Percentiles rank a stretch among this genome's conserved stretches.
Evolutionary conservation across 1,140 invertebrate genomes (phyloP).

Genomic region (Plodia interpunctella): DNA sequence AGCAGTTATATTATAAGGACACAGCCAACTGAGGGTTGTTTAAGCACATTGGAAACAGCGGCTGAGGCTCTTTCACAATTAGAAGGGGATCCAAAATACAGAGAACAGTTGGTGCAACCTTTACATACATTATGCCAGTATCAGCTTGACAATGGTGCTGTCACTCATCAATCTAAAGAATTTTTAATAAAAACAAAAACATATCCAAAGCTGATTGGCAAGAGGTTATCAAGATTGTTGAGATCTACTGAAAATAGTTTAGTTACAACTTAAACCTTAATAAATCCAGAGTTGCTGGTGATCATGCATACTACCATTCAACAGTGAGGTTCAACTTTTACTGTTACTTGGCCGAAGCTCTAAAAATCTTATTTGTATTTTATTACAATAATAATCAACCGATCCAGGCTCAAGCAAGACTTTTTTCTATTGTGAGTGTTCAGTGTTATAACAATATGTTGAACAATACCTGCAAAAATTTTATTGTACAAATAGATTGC

Average conservation of each 20-base stretch:
- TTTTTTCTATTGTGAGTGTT: too few relatives aligned
- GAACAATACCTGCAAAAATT: too few relatives aligned
- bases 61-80: conserved; percentile 88
- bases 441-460: too few relatives aligned
- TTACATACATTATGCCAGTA: conserved; percentile 89
- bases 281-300: too few relatives aligned
- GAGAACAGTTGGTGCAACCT: conserved; percentile 84
- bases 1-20: conserved; percentile 96
- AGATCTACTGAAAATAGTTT: conserved; percentile 51
- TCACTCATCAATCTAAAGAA: conserved; percentile 95
- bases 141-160: conserved; percentile 93
- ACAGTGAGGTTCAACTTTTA: too few relatives aligned
- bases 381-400: too few relatives aligned
- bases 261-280: conserved; percentile 13
- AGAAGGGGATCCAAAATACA: conserved; percentile 83
- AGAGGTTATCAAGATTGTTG: conserved; percentile 82
- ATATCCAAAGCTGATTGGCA: conserved; percentile 90
- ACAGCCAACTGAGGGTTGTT: conserved; percentile 92
- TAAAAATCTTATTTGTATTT: too few relatives aligned
- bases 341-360: too few relatives aligned
- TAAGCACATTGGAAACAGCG: conserved; percentile 94
- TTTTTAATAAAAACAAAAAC: conserved; percentile 90
- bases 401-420: too few relatives aligned
- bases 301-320: too few relatives aligned
- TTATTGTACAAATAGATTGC: too few relatives aligned